Percentiles rank a stretch among this genome's conserved stretches.
phyloP scores from a whole-genome alignment of 2,797 vertebrate species.

The Sciurus vulgaris region DNA sequence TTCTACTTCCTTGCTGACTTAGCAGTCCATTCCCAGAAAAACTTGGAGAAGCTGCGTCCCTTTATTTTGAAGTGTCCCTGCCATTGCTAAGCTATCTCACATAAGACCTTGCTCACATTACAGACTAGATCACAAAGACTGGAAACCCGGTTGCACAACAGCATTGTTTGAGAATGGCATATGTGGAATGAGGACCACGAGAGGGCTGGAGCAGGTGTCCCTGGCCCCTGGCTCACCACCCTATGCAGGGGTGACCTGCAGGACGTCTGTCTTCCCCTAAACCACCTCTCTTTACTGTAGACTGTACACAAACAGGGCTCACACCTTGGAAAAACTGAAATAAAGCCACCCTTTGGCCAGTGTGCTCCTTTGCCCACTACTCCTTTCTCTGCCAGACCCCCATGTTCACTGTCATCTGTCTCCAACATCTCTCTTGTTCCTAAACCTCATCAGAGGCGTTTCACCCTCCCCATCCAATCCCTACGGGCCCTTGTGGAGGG shows the following conservation, averaged over 20 bases:
- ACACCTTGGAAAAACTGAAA: background rate
- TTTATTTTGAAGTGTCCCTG: background rate
- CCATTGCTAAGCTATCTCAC: background rate
- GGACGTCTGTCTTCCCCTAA: background rate
- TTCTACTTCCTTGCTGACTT: background rate
- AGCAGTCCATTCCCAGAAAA: background rate
- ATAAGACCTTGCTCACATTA: background rate
- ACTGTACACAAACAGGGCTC: background rate
- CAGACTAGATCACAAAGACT: background rate
- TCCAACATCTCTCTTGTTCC: background rate
- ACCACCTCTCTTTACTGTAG: background rate
- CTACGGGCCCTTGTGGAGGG: background rate
- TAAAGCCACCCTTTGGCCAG: background rate
- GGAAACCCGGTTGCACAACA: no score
- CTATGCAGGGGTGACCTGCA: no score
- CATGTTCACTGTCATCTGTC: fast-evolving
- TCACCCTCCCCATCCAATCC: background rate
- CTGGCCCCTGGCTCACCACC: background rate
- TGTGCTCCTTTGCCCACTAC: background rate
- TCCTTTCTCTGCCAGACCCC: background rate
- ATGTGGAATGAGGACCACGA: background rate
- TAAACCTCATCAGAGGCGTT: no score
- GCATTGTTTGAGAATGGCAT: background rate
- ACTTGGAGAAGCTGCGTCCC: background rate
- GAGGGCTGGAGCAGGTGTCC: no score